Percentiles rank a stretch among this genome's conserved stretches.
Evolutionary conservation across 2,113 vertebrate genomes (phyloP).

Genomic region (Tupaia chinensis): DNA sequence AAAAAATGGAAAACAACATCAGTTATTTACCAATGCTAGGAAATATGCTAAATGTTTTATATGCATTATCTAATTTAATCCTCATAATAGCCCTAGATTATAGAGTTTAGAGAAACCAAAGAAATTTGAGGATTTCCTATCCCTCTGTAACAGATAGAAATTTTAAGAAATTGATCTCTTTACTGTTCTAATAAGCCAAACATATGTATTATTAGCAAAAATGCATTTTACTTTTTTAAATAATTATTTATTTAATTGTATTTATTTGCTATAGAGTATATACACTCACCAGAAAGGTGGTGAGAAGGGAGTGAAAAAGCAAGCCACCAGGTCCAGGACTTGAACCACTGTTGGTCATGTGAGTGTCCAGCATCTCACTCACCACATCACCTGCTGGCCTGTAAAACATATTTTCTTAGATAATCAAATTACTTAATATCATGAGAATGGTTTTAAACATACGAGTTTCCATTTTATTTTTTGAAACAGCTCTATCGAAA

Average conservation of each 20-base stretch:
- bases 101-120: neutral
- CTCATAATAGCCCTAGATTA: neutral
- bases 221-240: too few species aligned
- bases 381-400: too few species aligned
- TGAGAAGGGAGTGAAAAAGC: too few species aligned
- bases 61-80: neutral
- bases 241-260: too few species aligned
- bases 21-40: neutral
- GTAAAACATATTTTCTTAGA: neutral
- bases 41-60: neutral
- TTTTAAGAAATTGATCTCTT: neutral
- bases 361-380: too few species aligned
- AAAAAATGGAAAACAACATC: neutral
- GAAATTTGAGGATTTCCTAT: fast-evolving
- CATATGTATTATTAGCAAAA: too few species aligned
- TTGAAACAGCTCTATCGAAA: too few species aligned
- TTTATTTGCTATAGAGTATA: too few species aligned
- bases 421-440: neutral
- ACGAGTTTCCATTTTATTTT: neutral
- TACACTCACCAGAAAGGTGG: too few species aligned
- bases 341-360: too few species aligned
- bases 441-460: too few species aligned
- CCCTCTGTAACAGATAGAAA: neutral
- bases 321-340: too few species aligned
- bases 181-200: neutral